These are phyloP conservation scores for Eupithecia subfuscata DNA, from an alignment of 2,888 invertebrate species.

Conservation along the genomic window DNA sequence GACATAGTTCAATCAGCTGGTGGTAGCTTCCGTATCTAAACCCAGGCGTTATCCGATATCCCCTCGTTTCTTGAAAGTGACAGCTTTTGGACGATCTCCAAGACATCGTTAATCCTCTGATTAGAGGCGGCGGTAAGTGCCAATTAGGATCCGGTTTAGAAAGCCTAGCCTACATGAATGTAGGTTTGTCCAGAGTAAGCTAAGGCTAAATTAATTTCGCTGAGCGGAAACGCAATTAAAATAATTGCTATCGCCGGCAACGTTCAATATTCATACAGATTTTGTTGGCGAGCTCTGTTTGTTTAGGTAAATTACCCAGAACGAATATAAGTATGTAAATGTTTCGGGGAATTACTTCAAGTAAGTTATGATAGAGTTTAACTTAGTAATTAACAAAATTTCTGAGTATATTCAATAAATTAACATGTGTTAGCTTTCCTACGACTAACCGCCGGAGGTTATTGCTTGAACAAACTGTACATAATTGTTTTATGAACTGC, in stretches of 20 bases:
- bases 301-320: neutral
- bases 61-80: neutral
- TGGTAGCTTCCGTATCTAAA: neutral
- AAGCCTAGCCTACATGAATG: neutral
- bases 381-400: neutral
- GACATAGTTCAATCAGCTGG: neutral
- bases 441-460: neutral
- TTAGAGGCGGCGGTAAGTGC: neutral
- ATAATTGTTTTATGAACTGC: neutral
- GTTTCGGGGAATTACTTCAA: neutral
- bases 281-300: neutral
- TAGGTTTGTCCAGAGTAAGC: neutral
- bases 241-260: neutral
- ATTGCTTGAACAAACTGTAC: neutral
- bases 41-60: neutral
- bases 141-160: slow-evolving; percentile 8
- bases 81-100: slow-evolving; percentile 3
- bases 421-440: neutral
- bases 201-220: neutral
- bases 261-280: neutral
- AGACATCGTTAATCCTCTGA: slow-evolving; percentile 12
- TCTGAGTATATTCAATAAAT: neutral
- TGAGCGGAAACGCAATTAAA: neutral
- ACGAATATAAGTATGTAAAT: neutral
- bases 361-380: neutral